Evolutionary conservation across 2,797 vertebrate species (phyloP).

Genomic region (Decapterus maruadsi): DNA sequence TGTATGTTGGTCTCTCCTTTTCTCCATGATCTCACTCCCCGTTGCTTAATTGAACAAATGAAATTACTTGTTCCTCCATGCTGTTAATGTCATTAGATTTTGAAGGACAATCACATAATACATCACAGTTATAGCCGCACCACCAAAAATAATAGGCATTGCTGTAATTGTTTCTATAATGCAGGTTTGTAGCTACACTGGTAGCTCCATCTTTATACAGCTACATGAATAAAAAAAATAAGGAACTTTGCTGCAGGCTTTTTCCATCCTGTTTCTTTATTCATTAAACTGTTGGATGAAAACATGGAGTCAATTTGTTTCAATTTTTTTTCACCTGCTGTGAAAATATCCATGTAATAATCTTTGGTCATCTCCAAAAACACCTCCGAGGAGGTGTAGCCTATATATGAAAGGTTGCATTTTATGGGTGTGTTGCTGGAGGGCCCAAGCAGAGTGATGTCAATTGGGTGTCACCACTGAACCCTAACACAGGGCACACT

Average conservation of each 20-base stretch:
- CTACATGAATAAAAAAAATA: slow-evolving; percentile 62
- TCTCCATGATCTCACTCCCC: slow-evolving; percentile 50
- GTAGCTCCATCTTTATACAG: slow-evolving; percentile 36
- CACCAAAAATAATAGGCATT: slow-evolving; percentile 60
- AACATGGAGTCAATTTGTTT: slow-evolving; percentile 76
- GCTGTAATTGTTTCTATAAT: slow-evolving; percentile 68
- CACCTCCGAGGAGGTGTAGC: slow-evolving; percentile 37
- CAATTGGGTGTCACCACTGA: slow-evolving; percentile 47
- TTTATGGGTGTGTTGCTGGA: slow-evolving; percentile 43
- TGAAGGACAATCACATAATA: slow-evolving; percentile 65
- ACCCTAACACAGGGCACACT: slow-evolving; percentile 17
- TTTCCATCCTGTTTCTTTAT: slow-evolving; percentile 61
- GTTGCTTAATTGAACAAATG: slow-evolving; percentile 69
- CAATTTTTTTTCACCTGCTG: slow-evolving; percentile 62
- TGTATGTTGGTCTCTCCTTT: not conserved
- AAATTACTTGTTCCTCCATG: slow-evolving; percentile 71
- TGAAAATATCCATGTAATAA: slow-evolving; percentile 72
- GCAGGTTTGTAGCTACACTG: slow-evolving; percentile 49
- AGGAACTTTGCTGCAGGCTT: slow-evolving; percentile 68
- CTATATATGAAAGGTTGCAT: slow-evolving; percentile 40
- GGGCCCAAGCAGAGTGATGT: slow-evolving; percentile 42
- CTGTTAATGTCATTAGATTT: slow-evolving; percentile 71
- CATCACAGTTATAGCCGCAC: slow-evolving; percentile 52
- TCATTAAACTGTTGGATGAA: slow-evolving; percentile 73
- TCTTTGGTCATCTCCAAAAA: slow-evolving; percentile 66